A percentile compares a stretch with the other conserved stretches of the same genome.
Conservation (phyloP, 2,797 vertebrate species). For the Amphiprion clarkii region DNA sequence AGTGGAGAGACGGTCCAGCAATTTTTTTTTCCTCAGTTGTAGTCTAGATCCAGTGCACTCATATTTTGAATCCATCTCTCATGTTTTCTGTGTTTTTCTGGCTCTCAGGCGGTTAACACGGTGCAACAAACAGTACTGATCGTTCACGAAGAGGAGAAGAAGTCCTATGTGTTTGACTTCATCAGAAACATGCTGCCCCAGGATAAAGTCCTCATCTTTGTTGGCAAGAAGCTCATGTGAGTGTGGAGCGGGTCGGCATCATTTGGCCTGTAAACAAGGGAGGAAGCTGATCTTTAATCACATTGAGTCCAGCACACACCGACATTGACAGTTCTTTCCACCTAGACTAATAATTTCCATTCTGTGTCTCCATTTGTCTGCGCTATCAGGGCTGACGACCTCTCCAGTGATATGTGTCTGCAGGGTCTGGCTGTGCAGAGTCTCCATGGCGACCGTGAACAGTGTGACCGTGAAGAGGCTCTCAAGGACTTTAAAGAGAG, state of each 20-base stretch:
- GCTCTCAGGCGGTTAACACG: conserved; percentile 89
- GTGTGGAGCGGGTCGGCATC: conserved; percentile 47
- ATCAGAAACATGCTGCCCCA: conserved; percentile 89
- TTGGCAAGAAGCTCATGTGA: conserved; percentile 93
- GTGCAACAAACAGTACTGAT: conserved; percentile 92
- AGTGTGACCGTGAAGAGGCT: conserved; percentile 94
- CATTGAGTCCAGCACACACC: neutral
- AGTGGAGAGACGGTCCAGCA: too few species aligned
- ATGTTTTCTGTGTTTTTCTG: conserved; percentile 29
- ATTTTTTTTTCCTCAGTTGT: neutral
- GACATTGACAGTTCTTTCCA: accelerated
- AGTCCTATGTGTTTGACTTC: conserved; percentile 88
- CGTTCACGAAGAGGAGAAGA: conserved; percentile 92
- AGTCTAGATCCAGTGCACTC: neutral
- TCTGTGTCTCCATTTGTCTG: conserved; percentile 26
- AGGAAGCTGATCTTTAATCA: neutral
- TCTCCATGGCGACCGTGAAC: conserved; percentile 94
- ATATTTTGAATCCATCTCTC: neutral
- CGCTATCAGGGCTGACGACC: conserved; percentile 89
- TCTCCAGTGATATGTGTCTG: conserved; percentile 94
- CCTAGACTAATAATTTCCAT: neutral
- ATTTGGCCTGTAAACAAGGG: neutral
- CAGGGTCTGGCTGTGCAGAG: conserved; percentile 91
- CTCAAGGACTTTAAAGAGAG: conserved; percentile 94
- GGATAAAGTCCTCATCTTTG: conserved; percentile 96